phyloP scores from a whole-genome alignment of 2,797 vertebrate genomes.

The Alosa sapidissima region DNA sequence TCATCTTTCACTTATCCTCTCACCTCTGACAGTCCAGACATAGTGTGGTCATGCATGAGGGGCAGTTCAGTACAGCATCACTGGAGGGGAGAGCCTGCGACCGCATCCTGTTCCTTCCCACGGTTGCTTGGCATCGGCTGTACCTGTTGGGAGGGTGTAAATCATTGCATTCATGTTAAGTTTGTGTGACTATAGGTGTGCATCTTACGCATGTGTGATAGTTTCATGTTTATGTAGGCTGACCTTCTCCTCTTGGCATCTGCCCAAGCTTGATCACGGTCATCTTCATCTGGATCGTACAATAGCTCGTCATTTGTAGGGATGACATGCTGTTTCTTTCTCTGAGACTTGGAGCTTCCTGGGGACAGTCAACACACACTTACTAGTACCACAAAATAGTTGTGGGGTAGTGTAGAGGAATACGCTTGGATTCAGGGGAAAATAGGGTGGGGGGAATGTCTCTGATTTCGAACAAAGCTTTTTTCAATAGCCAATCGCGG shows the following conservation, averaged over 20 bases:
- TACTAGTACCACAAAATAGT: background rate
- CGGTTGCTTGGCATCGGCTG: constrained; percentile 28
- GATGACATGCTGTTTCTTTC: constrained; percentile 71
- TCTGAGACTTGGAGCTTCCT: constrained; percentile 68
- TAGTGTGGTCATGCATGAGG: constrained; percentile 93
- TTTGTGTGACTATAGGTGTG: background rate
- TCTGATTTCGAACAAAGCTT: too few species aligned
- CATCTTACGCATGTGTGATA: background rate
- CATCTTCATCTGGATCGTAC: constrained; percentile 92
- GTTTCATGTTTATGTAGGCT: constrained; percentile 43
- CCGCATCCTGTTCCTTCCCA: constrained; percentile 41
- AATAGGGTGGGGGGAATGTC: too few species aligned
- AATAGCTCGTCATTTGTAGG: constrained; percentile 91
- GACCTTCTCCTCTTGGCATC: constrained; percentile 83
- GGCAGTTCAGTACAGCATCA: constrained; percentile 93
- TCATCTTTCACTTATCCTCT: constrained; percentile 35
- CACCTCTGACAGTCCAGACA: constrained; percentile 97
- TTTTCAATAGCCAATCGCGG: too few species aligned
- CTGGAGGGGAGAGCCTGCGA: constrained; percentile 75
- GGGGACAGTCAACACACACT: constrained; percentile 22
- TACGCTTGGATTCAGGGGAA: too few species aligned
- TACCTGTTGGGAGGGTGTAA: constrained; percentile 58
- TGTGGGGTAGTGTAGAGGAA: too few species aligned
- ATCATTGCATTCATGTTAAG: background rate
- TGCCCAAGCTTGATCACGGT: constrained; percentile 92